Conservation (phyloP, 2,888 invertebrate genomes). For the Eremobia ochroleuca region DNA sequence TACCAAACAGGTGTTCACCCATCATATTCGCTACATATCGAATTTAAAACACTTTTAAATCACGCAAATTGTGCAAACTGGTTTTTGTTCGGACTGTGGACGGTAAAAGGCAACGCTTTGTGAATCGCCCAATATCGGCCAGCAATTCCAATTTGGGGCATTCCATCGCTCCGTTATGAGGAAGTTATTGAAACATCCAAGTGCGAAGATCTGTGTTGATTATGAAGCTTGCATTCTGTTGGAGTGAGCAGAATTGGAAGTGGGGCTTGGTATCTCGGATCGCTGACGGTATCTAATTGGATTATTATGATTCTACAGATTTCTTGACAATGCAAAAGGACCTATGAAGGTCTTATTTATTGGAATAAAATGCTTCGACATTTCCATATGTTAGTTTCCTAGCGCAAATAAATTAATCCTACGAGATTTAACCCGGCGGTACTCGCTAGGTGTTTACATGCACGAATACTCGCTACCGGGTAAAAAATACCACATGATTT, state of each 20-base stretch:
- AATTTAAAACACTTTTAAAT: conserved; percentile 57
- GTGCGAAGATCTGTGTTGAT: conserved; percentile 45
- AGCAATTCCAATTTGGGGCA: conserved; percentile 72
- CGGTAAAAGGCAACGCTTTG: conserved; percentile 71
- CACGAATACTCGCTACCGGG: too few relatives aligned
- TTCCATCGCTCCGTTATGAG: conserved; percentile 61
- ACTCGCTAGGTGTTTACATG: too few relatives aligned
- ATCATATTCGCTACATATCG: conserved; percentile 28
- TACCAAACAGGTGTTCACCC: conserved; percentile 27
- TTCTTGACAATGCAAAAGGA: background rate
- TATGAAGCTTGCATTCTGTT: conserved; percentile 31
- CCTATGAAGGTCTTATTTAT: background rate
- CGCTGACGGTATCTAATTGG: background rate
- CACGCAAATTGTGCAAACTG: conserved; percentile 52
- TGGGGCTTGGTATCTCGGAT: background rate
- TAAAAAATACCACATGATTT: too few relatives aligned
- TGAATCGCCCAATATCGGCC: conserved; percentile 75
- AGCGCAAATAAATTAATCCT: background rate
- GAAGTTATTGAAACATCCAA: conserved; percentile 65
- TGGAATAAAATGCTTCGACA: background rate
- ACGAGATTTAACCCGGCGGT: background rate
- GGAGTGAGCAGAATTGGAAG: conserved; percentile 38
- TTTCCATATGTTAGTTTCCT: background rate
- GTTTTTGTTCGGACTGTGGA: conserved; percentile 52
- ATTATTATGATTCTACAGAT: background rate